Evolutionary conservation across 2,888 invertebrate genomes (phyloP), one percentile per base, ranked within the genome.

Genomic region (Microplitis manilae): DNA sequence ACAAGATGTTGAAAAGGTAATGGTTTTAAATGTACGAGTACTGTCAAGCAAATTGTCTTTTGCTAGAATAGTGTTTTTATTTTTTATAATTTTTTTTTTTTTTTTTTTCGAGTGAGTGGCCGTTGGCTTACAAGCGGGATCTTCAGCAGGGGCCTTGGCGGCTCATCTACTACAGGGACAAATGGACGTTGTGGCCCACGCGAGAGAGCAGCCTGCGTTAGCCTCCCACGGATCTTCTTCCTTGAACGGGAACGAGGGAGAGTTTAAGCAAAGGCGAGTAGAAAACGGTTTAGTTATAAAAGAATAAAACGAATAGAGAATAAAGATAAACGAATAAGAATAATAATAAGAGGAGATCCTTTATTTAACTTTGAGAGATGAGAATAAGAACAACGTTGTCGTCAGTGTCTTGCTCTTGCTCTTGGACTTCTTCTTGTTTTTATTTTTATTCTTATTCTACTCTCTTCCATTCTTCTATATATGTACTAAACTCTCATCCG

Each of bases 181-280:
- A 85, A 85, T 85, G 82, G 83, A 83, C 81, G 79, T 77, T 72
- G 73, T 74, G 83, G 80, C 84, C 85, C 85, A 85, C 85, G 85
- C 85, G 79, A 80, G 64, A 70, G 75, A 30, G 68, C 41, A 73
- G 67, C 76, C 77, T 83, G 84, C 81, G 81, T 79, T 81, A 76
- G 82, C 84, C 85, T 85, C 85, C 85, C 85, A 85, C 85, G 85
- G 83, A 80, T 79, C 78, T 82, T 83, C 69, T 77, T 75, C 76
- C 73, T 50, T 64, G 68, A 78, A 50, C 38, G 60, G 30, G 68
- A 41, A 39, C 71, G 74, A 60, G 67, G 20, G 71, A 73, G 73
- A 73, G 68, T 72, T 39, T 68, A 61, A 62, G 61, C 40, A 15
- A 62, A 70, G 74, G 75, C 15, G 60, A 17, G 8, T 38, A 68